Conservation (phyloP, 1,140 invertebrate genomes). For the Drosophila littoralis region DNA sequence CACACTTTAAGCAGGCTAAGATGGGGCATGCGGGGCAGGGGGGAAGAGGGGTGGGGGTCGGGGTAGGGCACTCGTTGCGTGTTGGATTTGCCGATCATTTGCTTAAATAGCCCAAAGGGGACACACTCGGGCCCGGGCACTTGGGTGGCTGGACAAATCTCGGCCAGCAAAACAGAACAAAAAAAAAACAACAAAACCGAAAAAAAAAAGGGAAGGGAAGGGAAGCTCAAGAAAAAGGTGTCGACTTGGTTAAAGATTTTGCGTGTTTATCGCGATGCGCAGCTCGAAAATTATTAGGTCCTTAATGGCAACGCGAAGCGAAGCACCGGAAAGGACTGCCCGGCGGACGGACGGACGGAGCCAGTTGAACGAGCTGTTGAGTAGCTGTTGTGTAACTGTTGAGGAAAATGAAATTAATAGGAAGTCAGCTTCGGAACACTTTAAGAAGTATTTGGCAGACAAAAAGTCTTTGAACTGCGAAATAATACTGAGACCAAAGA, state of each 20-base stretch:
- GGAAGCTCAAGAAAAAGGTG: conserved; percentile 49
- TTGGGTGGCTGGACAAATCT: conserved; percentile 77
- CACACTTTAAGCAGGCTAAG: conserved; percentile 55
- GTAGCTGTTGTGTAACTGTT: no score
- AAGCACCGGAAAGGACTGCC: no score
- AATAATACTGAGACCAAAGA: no score
- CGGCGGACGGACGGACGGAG: no score
- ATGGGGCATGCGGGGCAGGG: not conserved
- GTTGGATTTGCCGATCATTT: conserved; percentile 74
- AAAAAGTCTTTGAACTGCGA: no score
- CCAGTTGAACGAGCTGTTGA: no score
- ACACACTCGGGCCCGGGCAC: conserved; percentile 50
- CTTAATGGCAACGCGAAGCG: conserved; percentile 30
- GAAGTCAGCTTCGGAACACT: no score
- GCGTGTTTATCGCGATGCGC: conserved; percentile 77
- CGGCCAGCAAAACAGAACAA: conserved; percentile 25
- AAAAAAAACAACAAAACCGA: no score
- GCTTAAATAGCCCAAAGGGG: conserved; percentile 79
- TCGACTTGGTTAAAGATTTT: conserved; percentile 57
- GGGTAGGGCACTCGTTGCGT: conserved; percentile 49
- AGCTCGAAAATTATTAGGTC: conserved; percentile 56
- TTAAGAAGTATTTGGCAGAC: no score
- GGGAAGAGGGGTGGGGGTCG: not conserved
- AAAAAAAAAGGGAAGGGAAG: no score
- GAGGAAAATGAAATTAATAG: no score